Evolutionary conservation across 1,140 invertebrate species (phyloP).

Genomic region (Subanguina moxae): DNA sequence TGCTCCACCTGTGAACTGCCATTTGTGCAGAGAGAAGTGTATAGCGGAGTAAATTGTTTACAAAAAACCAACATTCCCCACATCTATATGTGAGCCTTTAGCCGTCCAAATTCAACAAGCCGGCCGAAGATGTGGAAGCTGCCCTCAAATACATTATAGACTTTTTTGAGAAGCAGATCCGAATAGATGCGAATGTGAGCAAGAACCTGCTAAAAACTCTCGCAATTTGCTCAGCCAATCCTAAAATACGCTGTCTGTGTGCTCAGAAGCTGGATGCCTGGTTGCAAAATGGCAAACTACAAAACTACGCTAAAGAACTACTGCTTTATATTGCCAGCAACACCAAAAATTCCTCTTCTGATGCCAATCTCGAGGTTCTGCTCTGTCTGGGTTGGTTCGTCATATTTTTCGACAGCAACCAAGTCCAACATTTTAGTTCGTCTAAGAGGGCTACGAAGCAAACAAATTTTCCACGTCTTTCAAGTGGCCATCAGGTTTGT

Average conservation of each 20-base stretch:
- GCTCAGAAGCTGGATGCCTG: slow-evolving; percentile 3
- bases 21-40: background rate
- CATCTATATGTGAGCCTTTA: background rate
- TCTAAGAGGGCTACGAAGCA: background rate
- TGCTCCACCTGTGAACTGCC: background rate
- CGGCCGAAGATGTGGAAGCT: background rate
- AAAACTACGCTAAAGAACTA: background rate
- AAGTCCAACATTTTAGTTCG: background rate
- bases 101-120: background rate
- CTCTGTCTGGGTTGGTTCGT: background rate
- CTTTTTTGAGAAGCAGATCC: background rate
- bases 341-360: background rate
- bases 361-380: slow-evolving; percentile 2
- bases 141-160: background rate
- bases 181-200: background rate
- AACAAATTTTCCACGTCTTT: slow-evolving; percentile 5
- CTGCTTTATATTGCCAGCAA: slow-evolving; percentile 3
- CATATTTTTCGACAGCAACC: too few species aligned
- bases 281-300: slow-evolving; percentile 12
- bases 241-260: background rate
- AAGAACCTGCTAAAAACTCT: background rate
- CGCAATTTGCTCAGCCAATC: background rate
- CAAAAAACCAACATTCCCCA: background rate
- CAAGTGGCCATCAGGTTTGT: slow-evolving; percentile 1
- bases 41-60: background rate